A percentile compares a stretch with the other conserved stretches of the same genome.
These are phyloP conservation scores for Eucidaris tribuloides DNA, from an alignment of 35 echinoderm and acorn worm species.

Conservation along the genomic window DNA sequence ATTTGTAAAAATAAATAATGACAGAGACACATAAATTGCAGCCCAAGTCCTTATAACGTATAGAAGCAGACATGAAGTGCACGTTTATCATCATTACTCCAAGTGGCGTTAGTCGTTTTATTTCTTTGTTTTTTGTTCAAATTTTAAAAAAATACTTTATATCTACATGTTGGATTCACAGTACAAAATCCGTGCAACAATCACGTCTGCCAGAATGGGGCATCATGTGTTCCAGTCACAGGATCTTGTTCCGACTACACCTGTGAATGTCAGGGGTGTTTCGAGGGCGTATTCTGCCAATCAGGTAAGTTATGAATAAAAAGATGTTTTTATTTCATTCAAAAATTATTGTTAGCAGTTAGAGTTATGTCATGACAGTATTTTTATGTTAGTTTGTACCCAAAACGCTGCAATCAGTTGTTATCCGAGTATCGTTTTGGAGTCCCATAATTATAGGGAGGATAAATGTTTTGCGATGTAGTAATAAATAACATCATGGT, in stretches of 20 bases:
- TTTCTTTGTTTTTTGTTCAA: not conserved
- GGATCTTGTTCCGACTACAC: slow-evolving; percentile 60
- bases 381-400: too few relatives aligned
- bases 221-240: slow-evolving; percentile 30
- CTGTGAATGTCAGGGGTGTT: slow-evolving; percentile 73
- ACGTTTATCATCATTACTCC: too few relatives aligned
- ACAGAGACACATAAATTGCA: too few relatives aligned
- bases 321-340: not conserved
- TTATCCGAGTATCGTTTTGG: too few relatives aligned
- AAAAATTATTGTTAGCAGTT: not conserved
- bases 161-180: not conserved
- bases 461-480: too few relatives aligned
- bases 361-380: too few relatives aligned
- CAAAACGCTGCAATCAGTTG: too few relatives aligned
- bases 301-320: slow-evolving; percentile 62
- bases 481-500: too few relatives aligned
- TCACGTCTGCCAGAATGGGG: slow-evolving; percentile 76
- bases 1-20: not conserved
- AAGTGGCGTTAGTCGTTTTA: too few relatives aligned
- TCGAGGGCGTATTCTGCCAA: slow-evolving; percentile 52
- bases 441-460: too few relatives aligned
- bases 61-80: too few relatives aligned
- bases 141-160: not conserved
- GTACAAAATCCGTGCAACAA: slow-evolving; percentile 52
- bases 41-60: too few relatives aligned